phyloP scores from a whole-genome alignment of 2,888 invertebrate species.

The Trachelus stipa region DNA sequence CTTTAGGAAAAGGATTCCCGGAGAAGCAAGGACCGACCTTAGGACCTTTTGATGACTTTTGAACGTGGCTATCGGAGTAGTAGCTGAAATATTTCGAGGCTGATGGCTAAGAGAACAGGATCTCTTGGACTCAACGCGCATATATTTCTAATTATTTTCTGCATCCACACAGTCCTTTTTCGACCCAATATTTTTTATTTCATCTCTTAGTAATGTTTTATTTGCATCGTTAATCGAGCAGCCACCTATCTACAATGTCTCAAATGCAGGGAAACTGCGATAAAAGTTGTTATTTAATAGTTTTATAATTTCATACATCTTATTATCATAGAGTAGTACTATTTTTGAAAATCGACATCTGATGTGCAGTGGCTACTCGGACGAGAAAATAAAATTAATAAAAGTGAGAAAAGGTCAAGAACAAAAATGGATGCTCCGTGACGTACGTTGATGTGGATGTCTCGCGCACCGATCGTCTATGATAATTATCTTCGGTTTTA shows the following conservation, averaged over 20 bases:
- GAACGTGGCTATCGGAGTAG: background rate
- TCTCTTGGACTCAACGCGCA: background rate
- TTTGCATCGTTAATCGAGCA: conserved; percentile 22
- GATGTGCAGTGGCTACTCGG: background rate
- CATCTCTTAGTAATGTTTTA: conserved; percentile 19
- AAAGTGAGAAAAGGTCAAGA: background rate
- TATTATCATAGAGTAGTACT: background rate
- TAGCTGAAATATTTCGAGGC: background rate
- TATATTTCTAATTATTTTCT: conserved; percentile 32
- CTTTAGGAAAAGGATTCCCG: conserved; percentile 36
- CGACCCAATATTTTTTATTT: conserved; percentile 23
- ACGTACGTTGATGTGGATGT: background rate
- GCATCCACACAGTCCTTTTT: conserved; percentile 24
- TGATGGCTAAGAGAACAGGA: background rate
- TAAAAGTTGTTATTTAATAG: conserved; percentile 2
- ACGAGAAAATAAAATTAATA: background rate
- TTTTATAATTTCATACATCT: background rate
- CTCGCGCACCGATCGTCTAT: background rate
- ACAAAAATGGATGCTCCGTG: background rate
- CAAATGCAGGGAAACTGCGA: background rate
- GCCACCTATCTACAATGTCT: conserved; percentile 22
- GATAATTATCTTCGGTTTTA: background rate
- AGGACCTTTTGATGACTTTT: conserved; percentile 2
- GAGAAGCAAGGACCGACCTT: conserved; percentile 4
- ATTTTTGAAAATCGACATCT: background rate